Percentiles rank a stretch among this genome's conserved stretches.
These are phyloP conservation scores for Mycteria americana DNA, from an alignment of 2,797 vertebrate species.

Conservation along the genomic window DNA sequence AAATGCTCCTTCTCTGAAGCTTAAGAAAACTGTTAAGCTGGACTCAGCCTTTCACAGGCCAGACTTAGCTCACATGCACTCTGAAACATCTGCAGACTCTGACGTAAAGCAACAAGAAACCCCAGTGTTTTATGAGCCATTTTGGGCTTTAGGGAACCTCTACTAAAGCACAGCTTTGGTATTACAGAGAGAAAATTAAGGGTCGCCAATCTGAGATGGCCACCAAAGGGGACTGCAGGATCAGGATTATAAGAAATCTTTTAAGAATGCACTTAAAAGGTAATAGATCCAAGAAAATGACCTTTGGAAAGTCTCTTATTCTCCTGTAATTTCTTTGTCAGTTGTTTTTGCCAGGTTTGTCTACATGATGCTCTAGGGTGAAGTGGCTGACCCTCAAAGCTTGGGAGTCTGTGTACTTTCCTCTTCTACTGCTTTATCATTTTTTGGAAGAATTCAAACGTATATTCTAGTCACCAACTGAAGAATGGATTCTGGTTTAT, in stretches of 20 bases:
- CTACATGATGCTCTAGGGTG: neutral
- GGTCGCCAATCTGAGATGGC: neutral
- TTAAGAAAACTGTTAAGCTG: neutral
- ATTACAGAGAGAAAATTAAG: neutral
- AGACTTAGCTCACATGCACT: neutral
- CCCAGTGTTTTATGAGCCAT: neutral
- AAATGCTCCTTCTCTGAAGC: constrained; percentile 18
- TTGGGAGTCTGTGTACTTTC: neutral
- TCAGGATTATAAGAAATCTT: constrained; percentile 2
- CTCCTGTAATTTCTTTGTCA: neutral
- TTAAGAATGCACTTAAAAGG: neutral
- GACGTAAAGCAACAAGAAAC: neutral
- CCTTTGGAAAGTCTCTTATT: neutral
- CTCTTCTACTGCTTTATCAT: neutral
- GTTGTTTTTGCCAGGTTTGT: neutral
- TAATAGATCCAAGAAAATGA: neutral
- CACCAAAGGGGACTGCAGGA: neutral
- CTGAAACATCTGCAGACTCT: constrained; percentile 15
- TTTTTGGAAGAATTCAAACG: constrained; percentile 28
- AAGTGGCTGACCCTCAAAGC: constrained; percentile 12
- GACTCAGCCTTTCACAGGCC: neutral
- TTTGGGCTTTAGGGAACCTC: neutral
- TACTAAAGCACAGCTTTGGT: neutral
- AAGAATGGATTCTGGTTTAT: constrained; percentile 54
- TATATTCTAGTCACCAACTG: constrained; percentile 23